Percentiles rank a stretch among this genome's conserved stretches.
These are phyloP conservation scores for Wiebesia pumilae DNA, from an alignment of 1,140 invertebrate species.

Conservation along the genomic window DNA sequence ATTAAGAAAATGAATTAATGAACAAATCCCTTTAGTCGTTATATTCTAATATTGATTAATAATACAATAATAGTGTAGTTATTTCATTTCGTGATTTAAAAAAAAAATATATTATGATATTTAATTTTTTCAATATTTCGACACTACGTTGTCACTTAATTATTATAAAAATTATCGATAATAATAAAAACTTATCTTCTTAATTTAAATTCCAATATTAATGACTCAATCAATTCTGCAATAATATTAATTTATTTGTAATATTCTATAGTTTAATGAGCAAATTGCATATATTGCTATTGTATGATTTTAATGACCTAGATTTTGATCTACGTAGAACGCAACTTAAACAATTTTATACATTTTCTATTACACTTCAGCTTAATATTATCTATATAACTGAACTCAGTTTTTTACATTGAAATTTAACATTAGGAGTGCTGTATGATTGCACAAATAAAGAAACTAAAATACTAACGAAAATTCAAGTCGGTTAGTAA, in stretches of 20 bases:
- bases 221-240: too few species aligned
- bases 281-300: not conserved
- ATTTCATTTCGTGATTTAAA: not conserved
- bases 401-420: not conserved
- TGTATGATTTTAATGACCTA: not conserved
- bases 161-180: too few species aligned
- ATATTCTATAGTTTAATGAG: not conserved
- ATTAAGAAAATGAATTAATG: too few species aligned
- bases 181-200: too few species aligned
- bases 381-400: too few species aligned
- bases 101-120: too few species aligned
- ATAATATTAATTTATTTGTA: not conserved
- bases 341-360: too few species aligned
- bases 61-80: not conserved
- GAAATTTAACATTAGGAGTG: conserved; percentile 1
- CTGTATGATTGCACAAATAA: conserved; percentile 3
- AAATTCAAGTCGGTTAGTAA: conserved; percentile 51
- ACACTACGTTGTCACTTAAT: too few species aligned
- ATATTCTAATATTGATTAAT: not conserved
- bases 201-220: too few species aligned
- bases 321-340: not conserved
- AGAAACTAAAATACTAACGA: not conserved
- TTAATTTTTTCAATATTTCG: too few species aligned
- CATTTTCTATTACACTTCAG: too few species aligned
- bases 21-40: not conserved